These are phyloP conservation scores for Nomada ferruginata DNA, from an alignment of 2,888 invertebrate species.

Conservation along the genomic window DNA sequence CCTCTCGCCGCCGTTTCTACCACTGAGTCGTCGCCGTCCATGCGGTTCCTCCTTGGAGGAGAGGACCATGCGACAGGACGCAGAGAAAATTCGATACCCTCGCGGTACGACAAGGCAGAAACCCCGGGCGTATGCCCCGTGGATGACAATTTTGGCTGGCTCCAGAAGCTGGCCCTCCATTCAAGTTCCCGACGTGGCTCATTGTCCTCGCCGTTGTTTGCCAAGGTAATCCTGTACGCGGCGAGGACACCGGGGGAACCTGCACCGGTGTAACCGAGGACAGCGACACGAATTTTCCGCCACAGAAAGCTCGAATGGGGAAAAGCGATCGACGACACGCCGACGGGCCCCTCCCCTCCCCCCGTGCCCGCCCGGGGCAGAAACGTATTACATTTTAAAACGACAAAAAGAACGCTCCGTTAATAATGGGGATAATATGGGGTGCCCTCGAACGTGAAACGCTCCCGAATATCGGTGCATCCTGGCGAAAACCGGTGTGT, in stretches of 20 bases:
- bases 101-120: slow-evolving; percentile 73
- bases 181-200: slow-evolving; percentile 68
- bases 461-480: slow-evolving; percentile 77
- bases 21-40: background rate
- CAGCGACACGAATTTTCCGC: slow-evolving; percentile 82
- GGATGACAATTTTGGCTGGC: slow-evolving; percentile 75
- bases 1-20: background rate
- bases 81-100: slow-evolving; percentile 80
- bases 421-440: slow-evolving; percentile 81
- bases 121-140: slow-evolving; percentile 61
- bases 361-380: slow-evolving; percentile 70
- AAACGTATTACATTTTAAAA: slow-evolving; percentile 83
- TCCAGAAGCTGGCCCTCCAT: slow-evolving; percentile 47
- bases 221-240: slow-evolving; percentile 79
- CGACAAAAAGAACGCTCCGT: slow-evolving; percentile 78
- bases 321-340: slow-evolving; percentile 72
- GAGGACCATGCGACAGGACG: slow-evolving; percentile 63
- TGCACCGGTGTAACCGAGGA: slow-evolving; percentile 34
- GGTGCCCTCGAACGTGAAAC: slow-evolving; percentile 61
- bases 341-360: slow-evolving; percentile 1
- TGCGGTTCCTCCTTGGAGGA: slow-evolving; percentile 36
- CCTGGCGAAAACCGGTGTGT: slow-evolving; percentile 81
- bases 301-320: slow-evolving; percentile 81
- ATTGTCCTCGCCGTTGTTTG: slow-evolving; percentile 81
- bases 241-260: slow-evolving; percentile 43